Conservation (phyloP, 2,113 vertebrate genomes). For the Zosterops borbonicus region DNA sequence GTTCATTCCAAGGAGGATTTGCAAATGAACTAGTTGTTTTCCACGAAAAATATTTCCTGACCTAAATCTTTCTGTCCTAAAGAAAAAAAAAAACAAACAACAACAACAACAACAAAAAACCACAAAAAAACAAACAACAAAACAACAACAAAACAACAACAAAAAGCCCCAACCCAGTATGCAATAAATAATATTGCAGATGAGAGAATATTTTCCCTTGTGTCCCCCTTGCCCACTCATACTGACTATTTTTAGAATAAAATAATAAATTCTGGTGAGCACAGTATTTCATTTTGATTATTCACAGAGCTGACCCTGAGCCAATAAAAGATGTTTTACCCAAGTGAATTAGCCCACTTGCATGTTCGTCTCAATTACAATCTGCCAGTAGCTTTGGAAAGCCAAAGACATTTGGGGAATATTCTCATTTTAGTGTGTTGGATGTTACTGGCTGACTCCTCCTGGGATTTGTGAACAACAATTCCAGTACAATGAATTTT, state of each 20-base stretch:
- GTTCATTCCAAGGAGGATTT: slow-evolving; percentile 28
- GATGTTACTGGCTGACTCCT: neutral
- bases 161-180: neutral
- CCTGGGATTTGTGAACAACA: neutral
- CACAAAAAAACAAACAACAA: neutral
- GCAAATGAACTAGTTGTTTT: slow-evolving; percentile 28
- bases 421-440: neutral
- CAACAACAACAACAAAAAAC: too few species aligned
- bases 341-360: neutral
- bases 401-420: neutral
- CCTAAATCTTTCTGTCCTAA: neutral
- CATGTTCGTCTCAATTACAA: neutral
- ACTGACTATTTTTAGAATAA: neutral
- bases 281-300: neutral
- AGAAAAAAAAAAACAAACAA: neutral
- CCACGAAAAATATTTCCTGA: neutral
- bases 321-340: neutral
- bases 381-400: neutral
- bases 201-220: neutral
- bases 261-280: neutral
- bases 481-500: neutral
- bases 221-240: neutral
- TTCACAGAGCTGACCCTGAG: neutral
- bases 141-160: too few species aligned
- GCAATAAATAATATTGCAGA: neutral